These are phyloP conservation scores for Leptobrachium ailaonicum DNA, from an alignment of 2,113 vertebrate genomes.

Conservation along the genomic window DNA sequence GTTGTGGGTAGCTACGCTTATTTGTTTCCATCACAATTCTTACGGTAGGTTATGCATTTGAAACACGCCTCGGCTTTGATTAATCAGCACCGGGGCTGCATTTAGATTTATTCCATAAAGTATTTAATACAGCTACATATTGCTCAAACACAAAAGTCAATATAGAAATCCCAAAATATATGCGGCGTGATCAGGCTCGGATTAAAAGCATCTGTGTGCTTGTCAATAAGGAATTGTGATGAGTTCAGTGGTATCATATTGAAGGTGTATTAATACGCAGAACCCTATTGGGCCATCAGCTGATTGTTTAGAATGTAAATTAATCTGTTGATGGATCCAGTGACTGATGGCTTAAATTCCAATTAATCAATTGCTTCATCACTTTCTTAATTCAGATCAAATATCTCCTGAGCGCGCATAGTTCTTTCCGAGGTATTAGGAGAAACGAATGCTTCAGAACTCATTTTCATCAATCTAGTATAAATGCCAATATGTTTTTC, in stretches of 20 bases:
- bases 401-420: slow-evolving; percentile 87
- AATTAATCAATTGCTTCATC: slow-evolving; percentile 98
- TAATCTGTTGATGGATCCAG: slow-evolving; percentile 88
- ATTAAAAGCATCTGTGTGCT: slow-evolving; percentile 74
- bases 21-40: background rate
- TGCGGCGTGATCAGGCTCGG: slow-evolving; percentile 70
- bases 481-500: slow-evolving; percentile 78
- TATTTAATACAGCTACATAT: slow-evolving; percentile 69
- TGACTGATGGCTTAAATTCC: slow-evolving; percentile 98
- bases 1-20: background rate
- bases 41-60: slow-evolving; percentile 12
- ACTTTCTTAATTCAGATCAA: slow-evolving; percentile 97
- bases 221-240: slow-evolving; percentile 75
- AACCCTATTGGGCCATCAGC: slow-evolving; percentile 83
- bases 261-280: slow-evolving; percentile 85
- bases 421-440: slow-evolving; percentile 81
- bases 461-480: slow-evolving; percentile 87
- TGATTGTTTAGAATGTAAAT: slow-evolving; percentile 97
- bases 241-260: slow-evolving; percentile 73
- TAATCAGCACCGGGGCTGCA: slow-evolving; percentile 11
- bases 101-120: slow-evolving; percentile 35
- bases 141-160: slow-evolving; percentile 69
- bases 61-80: slow-evolving; percentile 31
- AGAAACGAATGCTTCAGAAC: slow-evolving; percentile 89
- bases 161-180: slow-evolving; percentile 72